Base-by-base conservation (phyloP, 2,888 invertebrate species). In the Cartodere bifasciata region DNA sequence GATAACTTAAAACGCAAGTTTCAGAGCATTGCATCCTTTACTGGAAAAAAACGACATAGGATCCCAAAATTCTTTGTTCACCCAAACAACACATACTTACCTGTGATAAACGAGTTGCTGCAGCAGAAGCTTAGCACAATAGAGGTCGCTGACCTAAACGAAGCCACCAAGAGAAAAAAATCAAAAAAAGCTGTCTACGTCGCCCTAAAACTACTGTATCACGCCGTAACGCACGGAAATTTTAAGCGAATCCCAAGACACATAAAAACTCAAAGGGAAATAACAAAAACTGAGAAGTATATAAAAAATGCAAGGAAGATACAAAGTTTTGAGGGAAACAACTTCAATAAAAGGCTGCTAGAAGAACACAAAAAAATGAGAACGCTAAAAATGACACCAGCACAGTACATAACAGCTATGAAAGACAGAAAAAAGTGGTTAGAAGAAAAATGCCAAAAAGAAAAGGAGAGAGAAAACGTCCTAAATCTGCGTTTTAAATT, bases 311-410 rank as follows among this genome's bases (percentile, higher is more conserved):
- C n/a, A n/a, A n/a, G n/a, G n/a, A n/a, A n/a, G n/a, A n/a, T n/a
- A n/a, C n/a, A n/a, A 10, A 23, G 12, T 6, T 23, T n/a, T n/a
- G 12, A n/a, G 10, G 20, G 6, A 4, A 12, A 21, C 7, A 16
- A 4, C n/a, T 17, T 31, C 6, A 30, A 20, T 6, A 32, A 28
- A 11, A 9, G 12, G 2, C 13, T 33, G 11, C 17, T 24, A 11
- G 16, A 31, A 7, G 38, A 36, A 29, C 28, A 25, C 10, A 38
- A 16, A 24, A 22, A 13, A 20, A 25, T 35, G 23, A 23, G 31
- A 30, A 38, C 23, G 10, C 31, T 36, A 16, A 27, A 27, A 27
- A 35, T 38, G 33, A 35, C 13, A 14, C 16, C 23, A 1, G 34
- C 13, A 6, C 34, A 38, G 15, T 38, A 38, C 22, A 31, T 34